A percentile compares a stretch with the other conserved stretches of the same genome.
Conservation (phyloP, 2,113 vertebrate species). For the Anolis carolinensis region DNA sequence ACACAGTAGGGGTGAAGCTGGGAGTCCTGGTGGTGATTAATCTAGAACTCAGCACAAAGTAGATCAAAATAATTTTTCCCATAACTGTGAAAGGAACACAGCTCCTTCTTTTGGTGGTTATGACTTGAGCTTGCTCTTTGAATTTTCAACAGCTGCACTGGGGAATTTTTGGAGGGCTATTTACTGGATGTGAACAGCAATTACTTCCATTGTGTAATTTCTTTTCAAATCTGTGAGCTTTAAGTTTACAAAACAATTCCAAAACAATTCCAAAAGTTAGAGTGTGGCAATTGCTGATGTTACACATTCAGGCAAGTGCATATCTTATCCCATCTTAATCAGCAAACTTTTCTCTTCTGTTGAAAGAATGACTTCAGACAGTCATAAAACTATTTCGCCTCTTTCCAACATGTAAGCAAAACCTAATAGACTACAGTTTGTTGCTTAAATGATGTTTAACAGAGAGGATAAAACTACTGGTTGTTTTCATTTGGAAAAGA, state of each 20-base stretch:
- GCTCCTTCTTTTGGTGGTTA: neutral
- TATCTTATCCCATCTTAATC: neutral
- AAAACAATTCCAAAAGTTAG: neutral
- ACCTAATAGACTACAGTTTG: neutral
- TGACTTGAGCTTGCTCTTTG: neutral
- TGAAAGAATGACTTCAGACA: neutral
- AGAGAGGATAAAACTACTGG: neutral
- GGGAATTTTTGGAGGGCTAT: neutral
- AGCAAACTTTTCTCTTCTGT: neutral
- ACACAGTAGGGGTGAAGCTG: neutral
- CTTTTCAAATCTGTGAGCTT: neutral
- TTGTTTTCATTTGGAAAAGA: neutral
- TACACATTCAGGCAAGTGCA: neutral
- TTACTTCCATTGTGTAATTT: neutral
- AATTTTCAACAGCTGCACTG: neutral
- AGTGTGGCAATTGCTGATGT: neutral
- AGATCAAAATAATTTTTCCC: neutral
- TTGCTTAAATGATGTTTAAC: neutral
- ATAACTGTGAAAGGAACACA: neutral
- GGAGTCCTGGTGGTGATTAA: neutral
- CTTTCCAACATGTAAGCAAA: neutral
- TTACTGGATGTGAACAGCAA: neutral
- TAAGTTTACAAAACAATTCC: neutral
- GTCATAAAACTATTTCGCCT: neutral
- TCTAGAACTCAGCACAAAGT: neutral